Base-by-base conservation (phyloP, 2,888 invertebrate species). In the Drosophila leonis region DNA sequence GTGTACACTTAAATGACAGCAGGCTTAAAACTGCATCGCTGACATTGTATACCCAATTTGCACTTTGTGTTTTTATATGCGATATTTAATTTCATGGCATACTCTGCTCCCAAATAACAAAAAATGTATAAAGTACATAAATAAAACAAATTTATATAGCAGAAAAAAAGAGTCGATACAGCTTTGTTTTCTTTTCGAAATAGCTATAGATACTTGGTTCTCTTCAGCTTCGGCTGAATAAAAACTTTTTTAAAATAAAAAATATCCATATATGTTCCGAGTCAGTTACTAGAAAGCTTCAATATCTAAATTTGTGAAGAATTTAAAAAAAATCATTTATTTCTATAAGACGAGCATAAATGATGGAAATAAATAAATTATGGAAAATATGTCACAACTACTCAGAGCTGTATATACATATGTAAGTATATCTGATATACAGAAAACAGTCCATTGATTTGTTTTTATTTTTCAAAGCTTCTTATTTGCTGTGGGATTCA, bases 21-120 rank as follows among this genome's bases (percentile, higher is more conserved):
- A 20, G 70, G 65, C 62, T 88, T 76, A 59, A 52, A 65, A 72
- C 61, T 80, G 70, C 69, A 80, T 55, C n/a, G 65, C 20, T 57
- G 72, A 72, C 71, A 88, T 79, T 82, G 86, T 74, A 85, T 74
- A 90, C 80, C 76, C 82, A 90, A 90, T 84, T 84, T 82, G 86
- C 81, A 76, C 82, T 88, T 70, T 79, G 73, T 66, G 64, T 65
- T 78, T 78, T 82, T 87, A n/a, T 90, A 78, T 79, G 64, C 65
- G 51, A 52, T 59, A 87, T 78, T 88, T 60, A 67, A 82, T 67
- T 35, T 18, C 31, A 12, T 10, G 10, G 18, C 15, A 27, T 4
- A 7, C 12, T 42, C 4, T 2, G 41, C 7, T 9, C 33, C 10
- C 20, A 12, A 20, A 20, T 2, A 12, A 12, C 20, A 12, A 20